Conservation (phyloP, 2,113 vertebrate species). For the Scolopax mira region DNA sequence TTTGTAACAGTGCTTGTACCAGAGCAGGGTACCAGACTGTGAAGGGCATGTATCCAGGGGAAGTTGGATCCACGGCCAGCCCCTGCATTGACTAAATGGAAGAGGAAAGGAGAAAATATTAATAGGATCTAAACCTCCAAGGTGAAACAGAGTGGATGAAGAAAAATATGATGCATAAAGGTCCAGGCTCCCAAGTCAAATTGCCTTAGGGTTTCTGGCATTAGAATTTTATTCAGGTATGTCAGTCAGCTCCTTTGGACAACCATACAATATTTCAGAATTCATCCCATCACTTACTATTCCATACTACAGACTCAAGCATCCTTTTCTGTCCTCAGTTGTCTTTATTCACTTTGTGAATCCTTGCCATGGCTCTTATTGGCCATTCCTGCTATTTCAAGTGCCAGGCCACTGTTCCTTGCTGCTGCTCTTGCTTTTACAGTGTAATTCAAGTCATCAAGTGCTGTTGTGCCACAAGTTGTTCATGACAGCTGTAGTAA, state of each 20-base stretch:
- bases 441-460: neutral
- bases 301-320: neutral
- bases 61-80: neutral
- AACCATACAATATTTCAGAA: neutral
- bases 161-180: neutral
- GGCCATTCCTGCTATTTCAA: neutral
- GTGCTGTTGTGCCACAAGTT: neutral
- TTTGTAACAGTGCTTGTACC: neutral
- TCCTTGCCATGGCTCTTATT: neutral
- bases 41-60: neutral
- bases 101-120: neutral
- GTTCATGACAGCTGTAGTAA: neutral
- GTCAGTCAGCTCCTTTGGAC: neutral
- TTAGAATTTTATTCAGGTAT: neutral
- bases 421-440: neutral
- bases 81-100: neutral
- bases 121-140: neutral
- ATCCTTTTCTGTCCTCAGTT: neutral
- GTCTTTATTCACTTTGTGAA: neutral
- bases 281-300: neutral
- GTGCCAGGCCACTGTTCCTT: neutral
- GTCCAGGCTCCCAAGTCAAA: neutral
- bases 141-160: neutral
- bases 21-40: neutral
- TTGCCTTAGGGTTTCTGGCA: neutral